A percentile compares a stretch with the other conserved stretches of the same genome.
phyloP scores from a whole-genome alignment of 2,113 vertebrate genomes.

The Malurus elegans region DNA sequence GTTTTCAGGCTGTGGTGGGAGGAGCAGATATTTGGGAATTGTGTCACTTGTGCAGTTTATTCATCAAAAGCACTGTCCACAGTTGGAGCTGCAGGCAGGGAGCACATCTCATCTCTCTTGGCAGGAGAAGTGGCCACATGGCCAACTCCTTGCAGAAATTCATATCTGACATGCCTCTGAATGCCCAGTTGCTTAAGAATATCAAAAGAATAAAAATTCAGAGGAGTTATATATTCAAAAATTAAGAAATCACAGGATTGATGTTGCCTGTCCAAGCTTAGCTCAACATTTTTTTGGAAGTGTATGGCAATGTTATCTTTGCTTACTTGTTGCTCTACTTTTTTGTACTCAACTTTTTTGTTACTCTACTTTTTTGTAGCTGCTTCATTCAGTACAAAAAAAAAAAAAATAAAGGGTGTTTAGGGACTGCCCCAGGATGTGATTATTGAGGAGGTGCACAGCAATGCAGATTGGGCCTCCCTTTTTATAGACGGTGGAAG shows the following conservation, averaged over 20 bases:
- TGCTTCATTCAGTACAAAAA: neutral
- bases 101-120: neutral
- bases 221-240: neutral
- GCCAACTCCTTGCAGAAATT: neutral
- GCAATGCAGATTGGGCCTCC: neutral
- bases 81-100: neutral
- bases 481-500: neutral
- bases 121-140: neutral
- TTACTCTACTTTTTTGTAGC: neutral
- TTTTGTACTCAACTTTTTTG: neutral
- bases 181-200: neutral
- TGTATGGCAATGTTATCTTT: neutral
- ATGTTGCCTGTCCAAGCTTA: neutral
- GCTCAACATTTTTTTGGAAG: neutral
- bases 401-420: neutral
- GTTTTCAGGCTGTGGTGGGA: neutral
- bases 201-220: neutral
- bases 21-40: neutral
- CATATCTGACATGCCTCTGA: neutral
- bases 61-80: neutral
- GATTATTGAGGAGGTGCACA: neutral
- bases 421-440: neutral
- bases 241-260: neutral
- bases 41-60: neutral
- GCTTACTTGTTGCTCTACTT: neutral